A percentile compares a stretch with the other conserved stretches of the same genome.
phyloP scores from a whole-genome alignment of 1,140 invertebrate genomes.

The Berghia stephanieae region DNA sequence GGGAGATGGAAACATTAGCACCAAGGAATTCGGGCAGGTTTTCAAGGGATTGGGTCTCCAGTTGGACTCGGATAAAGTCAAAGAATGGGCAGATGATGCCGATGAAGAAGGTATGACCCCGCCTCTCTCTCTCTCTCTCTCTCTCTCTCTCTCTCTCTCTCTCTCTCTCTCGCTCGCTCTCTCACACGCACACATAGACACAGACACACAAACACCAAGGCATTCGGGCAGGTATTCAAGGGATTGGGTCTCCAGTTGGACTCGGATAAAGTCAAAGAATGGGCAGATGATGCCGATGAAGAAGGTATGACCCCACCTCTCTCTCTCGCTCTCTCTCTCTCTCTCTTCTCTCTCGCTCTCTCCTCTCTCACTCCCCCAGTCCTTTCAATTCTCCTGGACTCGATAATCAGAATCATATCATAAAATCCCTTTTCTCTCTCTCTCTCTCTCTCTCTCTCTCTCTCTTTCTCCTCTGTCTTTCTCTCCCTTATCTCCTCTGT shows the following conservation, averaged over 20 bases:
- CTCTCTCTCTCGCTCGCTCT: no score
- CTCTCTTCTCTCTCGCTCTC: background rate
- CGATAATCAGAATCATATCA: no score
- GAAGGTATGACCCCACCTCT: constrained; percentile 51
- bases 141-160: background rate
- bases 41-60: constrained; percentile 60
- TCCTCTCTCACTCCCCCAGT: no score
- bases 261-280: constrained; percentile 62
- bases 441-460: no score
- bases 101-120: constrained; percentile 62
- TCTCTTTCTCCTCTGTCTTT: no score
- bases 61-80: constrained; percentile 59
- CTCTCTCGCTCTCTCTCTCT: background rate
- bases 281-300: constrained; percentile 65
- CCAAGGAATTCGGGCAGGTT: constrained; percentile 62
- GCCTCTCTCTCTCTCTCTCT: background rate
- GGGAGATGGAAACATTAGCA: constrained; percentile 56
- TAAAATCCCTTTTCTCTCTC: no score
- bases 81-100: constrained; percentile 63
- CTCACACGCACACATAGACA: no score
- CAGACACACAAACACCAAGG: constrained; percentile 60
- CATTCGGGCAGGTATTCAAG: constrained; percentile 64
- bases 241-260: constrained; percentile 53
- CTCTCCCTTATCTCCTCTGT: no score
- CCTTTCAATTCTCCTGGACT: no score